A percentile compares a stretch with the other conserved stretches of the same genome.
phyloP scores from a whole-genome alignment of 2,797 vertebrate species.

The Acanthiza pusilla region DNA sequence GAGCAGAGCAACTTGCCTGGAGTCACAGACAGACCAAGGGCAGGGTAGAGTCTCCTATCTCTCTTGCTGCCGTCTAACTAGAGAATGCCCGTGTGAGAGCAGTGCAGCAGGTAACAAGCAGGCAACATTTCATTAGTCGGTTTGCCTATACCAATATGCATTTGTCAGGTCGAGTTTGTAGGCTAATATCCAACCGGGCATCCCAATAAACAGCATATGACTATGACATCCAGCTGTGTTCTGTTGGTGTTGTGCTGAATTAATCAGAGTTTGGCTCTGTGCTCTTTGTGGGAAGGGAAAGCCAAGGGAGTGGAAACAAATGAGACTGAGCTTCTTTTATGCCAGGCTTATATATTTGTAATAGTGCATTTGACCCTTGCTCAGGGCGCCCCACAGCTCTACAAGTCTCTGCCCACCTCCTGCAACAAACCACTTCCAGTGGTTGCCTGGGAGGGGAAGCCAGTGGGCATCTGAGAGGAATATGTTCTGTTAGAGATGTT shows the following conservation, averaged over 20 bases:
- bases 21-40: not conserved
- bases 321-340: not conserved
- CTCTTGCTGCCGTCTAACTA: not conserved
- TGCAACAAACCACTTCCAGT: not conserved
- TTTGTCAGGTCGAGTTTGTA: slow-evolving; percentile 14
- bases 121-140: not conserved
- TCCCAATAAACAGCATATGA: not conserved
- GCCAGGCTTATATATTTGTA: not conserved
- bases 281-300: not conserved
- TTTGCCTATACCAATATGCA: not conserved
- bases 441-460: not conserved
- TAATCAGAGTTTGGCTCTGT: not conserved
- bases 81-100: not conserved
- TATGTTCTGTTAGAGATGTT: not conserved
- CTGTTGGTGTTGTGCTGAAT: not conserved
- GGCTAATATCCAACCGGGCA: not conserved
- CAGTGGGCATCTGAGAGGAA: not conserved
- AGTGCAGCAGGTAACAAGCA: not conserved
- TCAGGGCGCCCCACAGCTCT: not conserved
- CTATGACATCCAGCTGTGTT: not conserved
- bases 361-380: not conserved
- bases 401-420: not conserved
- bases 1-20: not conserved
- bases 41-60: not conserved
- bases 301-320: not conserved